phyloP scores from a whole-genome alignment of 2,797 vertebrate genomes.

The Coracias cyanogaster region DNA sequence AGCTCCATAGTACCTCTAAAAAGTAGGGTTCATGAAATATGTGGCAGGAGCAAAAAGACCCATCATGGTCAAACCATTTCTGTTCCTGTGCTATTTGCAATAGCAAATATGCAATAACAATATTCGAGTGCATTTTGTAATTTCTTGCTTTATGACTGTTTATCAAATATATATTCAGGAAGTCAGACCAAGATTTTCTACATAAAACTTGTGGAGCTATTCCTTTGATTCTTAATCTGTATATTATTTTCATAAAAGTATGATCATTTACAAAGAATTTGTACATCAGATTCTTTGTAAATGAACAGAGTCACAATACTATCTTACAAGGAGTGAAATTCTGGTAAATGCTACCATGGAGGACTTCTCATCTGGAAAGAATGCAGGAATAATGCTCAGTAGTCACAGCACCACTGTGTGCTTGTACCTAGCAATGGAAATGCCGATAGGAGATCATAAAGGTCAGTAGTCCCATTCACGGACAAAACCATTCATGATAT shows the following conservation, averaged over 20 bases:
- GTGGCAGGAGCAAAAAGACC: background rate
- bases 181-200: background rate
- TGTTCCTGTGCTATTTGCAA: background rate
- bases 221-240: background rate
- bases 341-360: background rate
- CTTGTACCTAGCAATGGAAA: slow-evolving; percentile 32
- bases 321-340: background rate
- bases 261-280: no score
- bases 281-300: background rate
- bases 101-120: background rate
- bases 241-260: background rate
- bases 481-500: slow-evolving; percentile 43
- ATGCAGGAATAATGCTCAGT: background rate
- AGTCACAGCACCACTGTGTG: background rate
- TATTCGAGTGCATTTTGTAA: background rate
- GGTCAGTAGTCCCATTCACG: slow-evolving; percentile 30
- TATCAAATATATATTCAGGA: background rate
- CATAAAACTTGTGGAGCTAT: background rate
- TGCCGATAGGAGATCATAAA: slow-evolving; percentile 14
- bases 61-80: background rate
- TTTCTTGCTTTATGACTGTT: background rate
- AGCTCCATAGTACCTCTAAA: background rate
- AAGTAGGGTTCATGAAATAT: background rate
- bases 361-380: background rate
- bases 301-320: background rate